A percentile compares a stretch with the other conserved stretches of the same genome.
Conservation (phyloP, 2,113 vertebrate species). For the Sinocyclocheilus rhinocerous region DNA sequence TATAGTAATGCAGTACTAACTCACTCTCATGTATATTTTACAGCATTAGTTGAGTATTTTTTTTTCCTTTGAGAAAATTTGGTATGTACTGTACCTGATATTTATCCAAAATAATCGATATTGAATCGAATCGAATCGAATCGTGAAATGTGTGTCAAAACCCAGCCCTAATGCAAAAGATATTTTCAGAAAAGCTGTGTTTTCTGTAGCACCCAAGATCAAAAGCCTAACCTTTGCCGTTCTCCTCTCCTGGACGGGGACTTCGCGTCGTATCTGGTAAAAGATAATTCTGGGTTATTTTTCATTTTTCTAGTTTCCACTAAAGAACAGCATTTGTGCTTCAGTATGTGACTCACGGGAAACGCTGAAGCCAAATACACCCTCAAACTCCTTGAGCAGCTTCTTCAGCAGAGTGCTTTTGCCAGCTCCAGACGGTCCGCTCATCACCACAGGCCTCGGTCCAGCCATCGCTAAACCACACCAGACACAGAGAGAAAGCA, state of each 20-base stretch:
- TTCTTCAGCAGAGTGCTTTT: slow-evolving; percentile 94
- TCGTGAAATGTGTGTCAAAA: too few relatives aligned
- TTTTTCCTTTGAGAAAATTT: too few relatives aligned
- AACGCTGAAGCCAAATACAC: slow-evolving; percentile 92
- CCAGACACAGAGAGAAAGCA: slow-evolving; percentile 1
- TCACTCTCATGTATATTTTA: too few relatives aligned
- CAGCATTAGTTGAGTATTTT: too few relatives aligned
- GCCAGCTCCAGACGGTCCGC: slow-evolving; percentile 92
- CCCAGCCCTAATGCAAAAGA: not conserved
- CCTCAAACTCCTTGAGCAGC: slow-evolving; percentile 83
- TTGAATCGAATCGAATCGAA: too few relatives aligned
- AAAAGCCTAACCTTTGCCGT: slow-evolving; percentile 87
- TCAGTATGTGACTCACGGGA: slow-evolving; percentile 85
- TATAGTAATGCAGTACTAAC: too few relatives aligned
- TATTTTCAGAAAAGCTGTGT: not conserved
- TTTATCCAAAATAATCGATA: too few relatives aligned
- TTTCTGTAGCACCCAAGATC: not conserved
- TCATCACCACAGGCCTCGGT: slow-evolving; percentile 92
- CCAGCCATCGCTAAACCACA: slow-evolving; percentile 86
- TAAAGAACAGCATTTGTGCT: not conserved
- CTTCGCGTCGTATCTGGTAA: slow-evolving; percentile 90
- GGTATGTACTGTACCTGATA: too few relatives aligned
- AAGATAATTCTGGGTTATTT: not conserved
- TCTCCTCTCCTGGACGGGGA: slow-evolving; percentile 86
- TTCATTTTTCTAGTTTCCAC: not conserved